A percentile compares a stretch with the other conserved stretches of the same genome.
Conservation (phyloP, 2,888 invertebrate species). For the Ormia ochracea region DNA sequence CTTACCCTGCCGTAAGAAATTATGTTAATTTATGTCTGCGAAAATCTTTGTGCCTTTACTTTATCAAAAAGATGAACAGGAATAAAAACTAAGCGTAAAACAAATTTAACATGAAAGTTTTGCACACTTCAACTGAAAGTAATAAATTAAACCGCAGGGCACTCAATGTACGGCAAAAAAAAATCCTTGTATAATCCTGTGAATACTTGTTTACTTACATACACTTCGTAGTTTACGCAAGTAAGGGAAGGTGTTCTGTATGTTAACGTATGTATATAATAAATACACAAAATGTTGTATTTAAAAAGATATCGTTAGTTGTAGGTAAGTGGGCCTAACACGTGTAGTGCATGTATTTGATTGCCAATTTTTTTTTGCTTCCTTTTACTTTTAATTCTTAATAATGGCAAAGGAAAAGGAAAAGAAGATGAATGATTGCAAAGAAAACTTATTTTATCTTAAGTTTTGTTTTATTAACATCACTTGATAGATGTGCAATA, state of each 20-base stretch:
- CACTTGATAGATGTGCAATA: conserved; percentile 8
- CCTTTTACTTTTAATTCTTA: neutral
- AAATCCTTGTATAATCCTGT: conserved; percentile 30
- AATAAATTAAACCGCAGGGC: conserved; percentile 63
- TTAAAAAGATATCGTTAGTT: too few relatives aligned
- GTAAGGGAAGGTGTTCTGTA: neutral
- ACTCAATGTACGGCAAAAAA: conserved; percentile 47
- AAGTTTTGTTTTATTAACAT: conserved; percentile 41
- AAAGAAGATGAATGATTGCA: conserved; percentile 19
- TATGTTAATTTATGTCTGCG: conserved; percentile 58
- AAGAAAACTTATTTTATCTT: conserved; percentile 29
- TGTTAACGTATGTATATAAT: neutral
- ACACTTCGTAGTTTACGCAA: neutral
- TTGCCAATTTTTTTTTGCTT: neutral
- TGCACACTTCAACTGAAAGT: conserved; percentile 63
- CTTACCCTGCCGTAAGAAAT: conserved; percentile 48
- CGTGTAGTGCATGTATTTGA: conserved; percentile 12
- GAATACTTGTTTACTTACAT: neutral
- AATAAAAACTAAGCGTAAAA: conserved; percentile 2
- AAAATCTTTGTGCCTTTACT: neutral
- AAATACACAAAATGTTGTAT: too few relatives aligned
- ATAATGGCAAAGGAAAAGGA: neutral
- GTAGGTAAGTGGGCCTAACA: conserved; percentile 8
- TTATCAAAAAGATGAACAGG: conserved; percentile 38
- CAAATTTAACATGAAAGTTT: conserved; percentile 71